Evolutionary conservation across 2,888 invertebrate genomes (phyloP), one percentile per base, ranked within the genome.

Genomic region (Eupithecia inturbata): DNA sequence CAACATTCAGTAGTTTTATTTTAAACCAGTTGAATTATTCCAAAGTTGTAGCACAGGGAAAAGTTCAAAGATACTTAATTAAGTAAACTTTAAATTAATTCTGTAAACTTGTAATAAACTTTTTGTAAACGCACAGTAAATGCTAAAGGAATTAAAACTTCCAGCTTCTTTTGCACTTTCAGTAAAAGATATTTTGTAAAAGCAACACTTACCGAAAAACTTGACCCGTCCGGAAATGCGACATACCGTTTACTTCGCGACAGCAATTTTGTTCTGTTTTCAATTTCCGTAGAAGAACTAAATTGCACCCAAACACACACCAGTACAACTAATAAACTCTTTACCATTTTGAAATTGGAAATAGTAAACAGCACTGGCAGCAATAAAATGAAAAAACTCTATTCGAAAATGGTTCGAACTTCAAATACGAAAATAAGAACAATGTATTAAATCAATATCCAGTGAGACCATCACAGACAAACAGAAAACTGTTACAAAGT

Each of bases 191-290:
- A 57, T 57, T 57, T 57, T 57, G 26, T 49, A 33, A 69, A 67
- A 71, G 57, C 57, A 62, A 39, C 70, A 95, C 96, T 96, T 83
- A 96, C 96, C 75, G 96, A 96, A 89, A 96, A 96, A 89, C 96
- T 96, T 16, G 96, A 96, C n/a, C 96, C 96, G 84, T 96, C 96
- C 10, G 96, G 96, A 88, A 96, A 96, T 6, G 96, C 96, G 6
- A 96, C 95, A 84, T 96, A 96, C 81, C 96, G 94, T 82, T 95
- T 95, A 77, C 91, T 92, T 71, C 96, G 92, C 0, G 95, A 95
- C 80, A 96, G 88, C 74, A 93, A n/a, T 78, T 87, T 93, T 22
- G 90, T 80, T 60, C 78, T 69, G 0, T 36, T 66, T 39, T 70
- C 78, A 64, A 73, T 45, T 60, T 82, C 80, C 0, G 70, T 70